Evolutionary conservation across 2,888 invertebrate genomes (phyloP).

Genomic region (Anthoptus insignis): DNA sequence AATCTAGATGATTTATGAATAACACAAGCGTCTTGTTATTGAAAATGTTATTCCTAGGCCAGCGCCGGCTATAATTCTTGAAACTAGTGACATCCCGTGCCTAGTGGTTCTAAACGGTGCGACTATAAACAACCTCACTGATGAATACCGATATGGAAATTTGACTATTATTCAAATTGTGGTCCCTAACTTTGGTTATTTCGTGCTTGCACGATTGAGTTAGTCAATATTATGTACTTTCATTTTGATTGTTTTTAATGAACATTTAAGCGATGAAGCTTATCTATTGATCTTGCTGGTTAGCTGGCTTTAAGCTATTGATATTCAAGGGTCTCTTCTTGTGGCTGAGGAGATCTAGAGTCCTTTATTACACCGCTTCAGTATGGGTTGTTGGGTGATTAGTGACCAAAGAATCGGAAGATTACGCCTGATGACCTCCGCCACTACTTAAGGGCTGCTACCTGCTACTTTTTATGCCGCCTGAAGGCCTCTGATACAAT

Average conservation of each 20-base stretch:
- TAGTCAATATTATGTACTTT: conserved; percentile 5
- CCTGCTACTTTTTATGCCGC: no score
- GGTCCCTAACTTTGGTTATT: conserved; percentile 42
- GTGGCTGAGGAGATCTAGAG: no score
- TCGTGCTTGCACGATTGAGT: conserved; percentile 53
- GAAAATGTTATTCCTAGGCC: background rate
- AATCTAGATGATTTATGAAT: background rate
- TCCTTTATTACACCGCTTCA: no score
- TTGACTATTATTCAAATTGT: conserved; percentile 68
- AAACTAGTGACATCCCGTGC: conserved; percentile 12
- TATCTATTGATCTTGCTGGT: background rate
- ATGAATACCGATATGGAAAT: conserved; percentile 59
- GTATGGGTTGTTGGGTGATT: no score
- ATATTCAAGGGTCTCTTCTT: no score
- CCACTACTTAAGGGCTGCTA: no score
- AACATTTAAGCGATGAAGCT: background rate
- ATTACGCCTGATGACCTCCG: no score
- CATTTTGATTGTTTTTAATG: conserved; percentile 5
- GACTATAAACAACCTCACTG: conserved; percentile 46
- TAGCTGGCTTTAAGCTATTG: no score
- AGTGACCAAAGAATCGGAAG: no score
- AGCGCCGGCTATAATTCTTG: conserved; percentile 1
- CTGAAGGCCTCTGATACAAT: no score
- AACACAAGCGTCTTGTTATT: background rate
- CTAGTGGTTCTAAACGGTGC: conserved; percentile 27